Evolutionary conservation across 2,888 invertebrate species (phyloP).

Genomic region (Callinectes sapidus): DNA sequence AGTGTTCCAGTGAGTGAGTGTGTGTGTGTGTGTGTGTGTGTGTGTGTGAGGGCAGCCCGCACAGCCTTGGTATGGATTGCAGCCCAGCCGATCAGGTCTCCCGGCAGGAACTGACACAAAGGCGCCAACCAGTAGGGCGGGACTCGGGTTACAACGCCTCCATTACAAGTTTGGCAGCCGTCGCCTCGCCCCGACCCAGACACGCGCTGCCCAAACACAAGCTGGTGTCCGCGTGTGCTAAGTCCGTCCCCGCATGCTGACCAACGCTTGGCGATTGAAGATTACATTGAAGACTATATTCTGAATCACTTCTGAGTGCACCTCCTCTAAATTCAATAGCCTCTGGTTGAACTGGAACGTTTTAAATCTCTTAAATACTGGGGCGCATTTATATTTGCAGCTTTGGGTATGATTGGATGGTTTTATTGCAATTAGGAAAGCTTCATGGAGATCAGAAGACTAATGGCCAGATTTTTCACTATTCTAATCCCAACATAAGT

Average conservation of each 20-base stretch:
- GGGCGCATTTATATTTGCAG: too few relatives aligned
- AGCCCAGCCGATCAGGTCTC: slow-evolving; percentile 10
- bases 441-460: too few relatives aligned
- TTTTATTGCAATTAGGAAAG: too few relatives aligned
- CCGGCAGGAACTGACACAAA: slow-evolving; percentile 13
- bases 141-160: background rate
- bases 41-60: background rate
- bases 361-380: too few relatives aligned
- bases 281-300: background rate
- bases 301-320: background rate
- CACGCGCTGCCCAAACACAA: background rate
- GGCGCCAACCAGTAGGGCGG: background rate
- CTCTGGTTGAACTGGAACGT: too few relatives aligned
- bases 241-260: background rate
- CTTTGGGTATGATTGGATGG: too few relatives aligned
- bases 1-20: background rate
- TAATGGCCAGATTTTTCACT: too few relatives aligned
- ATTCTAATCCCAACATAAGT: too few relatives aligned
- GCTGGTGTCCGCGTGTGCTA: background rate
- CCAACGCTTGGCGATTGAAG: background rate
- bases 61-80: background rate
- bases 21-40: background rate
- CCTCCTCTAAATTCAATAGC: background rate
- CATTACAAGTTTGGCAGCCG: background rate
- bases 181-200: background rate